Evolutionary conservation across 1,140 invertebrate genomes (phyloP), one percentile per base, ranked within the genome.

Genomic region (Episyrphus balteatus): DNA sequence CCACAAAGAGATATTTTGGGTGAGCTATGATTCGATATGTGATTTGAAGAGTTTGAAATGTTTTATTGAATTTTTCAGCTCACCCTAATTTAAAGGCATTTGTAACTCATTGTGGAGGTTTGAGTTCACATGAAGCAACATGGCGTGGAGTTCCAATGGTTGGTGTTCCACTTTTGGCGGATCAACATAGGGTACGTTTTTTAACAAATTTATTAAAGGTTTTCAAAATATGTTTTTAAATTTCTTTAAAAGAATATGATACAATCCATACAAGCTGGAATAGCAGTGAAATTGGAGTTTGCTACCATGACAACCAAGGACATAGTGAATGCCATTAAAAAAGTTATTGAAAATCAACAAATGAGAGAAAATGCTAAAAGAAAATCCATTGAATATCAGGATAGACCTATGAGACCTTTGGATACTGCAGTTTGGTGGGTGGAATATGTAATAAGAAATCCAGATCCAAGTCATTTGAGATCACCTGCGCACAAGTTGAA

Each of bases 161-260:
- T 5, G 75, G 68, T 1, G 67, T 83, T 9, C 81, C 82, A 0
- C 53, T 85, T 26, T 75, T 79, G 48, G 74, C 69, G 1, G 84
- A 86, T 52, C 80, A 85, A 55, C 42, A 56, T 2, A 57, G 59
- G 46, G 59, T 62, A 17, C 51, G 60, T 26, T 26, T 8, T 26
- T 26, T 26, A n/a, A n/a, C n/a, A n/a, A n/a, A n/a, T n/a, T n/a
- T n/a, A n/a, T n/a, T n/a, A n/a, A n/a, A n/a, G n/a, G n/a, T n/a
- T n/a, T n/a, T n/a, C n/a, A 14, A 3, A 38, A 5, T 10, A 14
- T 17, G n/a, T 38, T 38, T 17, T 38, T 34, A 10, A 34, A 34
- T 34, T 17, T 38, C 11, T 13, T 12, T n/a, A 10, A 32, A 6
- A 21, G 46, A 40, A 41, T 13, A 19, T 41, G 15, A 12, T 5